Conservation (phyloP, 1,140 invertebrate species). For the Panulirus ornatus region DNA sequence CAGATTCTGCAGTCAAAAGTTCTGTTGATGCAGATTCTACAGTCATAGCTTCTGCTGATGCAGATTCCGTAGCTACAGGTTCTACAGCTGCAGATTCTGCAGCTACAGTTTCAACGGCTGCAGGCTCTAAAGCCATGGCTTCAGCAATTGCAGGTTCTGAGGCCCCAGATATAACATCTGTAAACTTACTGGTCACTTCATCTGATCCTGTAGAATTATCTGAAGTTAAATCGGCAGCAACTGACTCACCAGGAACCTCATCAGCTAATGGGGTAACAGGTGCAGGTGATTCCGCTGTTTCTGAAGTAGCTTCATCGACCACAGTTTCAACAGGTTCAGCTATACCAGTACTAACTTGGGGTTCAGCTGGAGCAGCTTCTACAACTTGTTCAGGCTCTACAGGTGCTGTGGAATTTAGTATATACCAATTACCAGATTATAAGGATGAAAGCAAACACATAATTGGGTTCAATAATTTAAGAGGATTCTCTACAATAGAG, state of each 20-base stretch:
- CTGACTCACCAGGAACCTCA: slow-evolving; percentile 16
- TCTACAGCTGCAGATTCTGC: slow-evolving; percentile 6
- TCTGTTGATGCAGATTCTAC: not conserved
- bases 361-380: not conserved
- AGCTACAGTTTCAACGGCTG: not conserved
- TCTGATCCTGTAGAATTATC: not conserved
- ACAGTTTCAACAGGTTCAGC: not conserved
- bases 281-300: not conserved
- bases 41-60: not conserved
- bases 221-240: not conserved
- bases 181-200: not conserved
- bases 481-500: not conserved
- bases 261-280: not conserved
- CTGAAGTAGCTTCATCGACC: not conserved
- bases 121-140: not conserved
- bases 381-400: not conserved
- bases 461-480: not conserved
- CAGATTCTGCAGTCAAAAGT: not conserved
- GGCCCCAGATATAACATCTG: not conserved
- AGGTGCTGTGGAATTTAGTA: slow-evolving; percentile 17
- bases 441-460: not conserved
- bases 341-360: not conserved
- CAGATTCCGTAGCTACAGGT: not conserved
- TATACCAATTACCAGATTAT: not conserved
- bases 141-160: not conserved